These are phyloP conservation scores for Naso thynnoides DNA, from an alignment of 2,797 vertebrate genomes.

Conservation along the genomic window DNA sequence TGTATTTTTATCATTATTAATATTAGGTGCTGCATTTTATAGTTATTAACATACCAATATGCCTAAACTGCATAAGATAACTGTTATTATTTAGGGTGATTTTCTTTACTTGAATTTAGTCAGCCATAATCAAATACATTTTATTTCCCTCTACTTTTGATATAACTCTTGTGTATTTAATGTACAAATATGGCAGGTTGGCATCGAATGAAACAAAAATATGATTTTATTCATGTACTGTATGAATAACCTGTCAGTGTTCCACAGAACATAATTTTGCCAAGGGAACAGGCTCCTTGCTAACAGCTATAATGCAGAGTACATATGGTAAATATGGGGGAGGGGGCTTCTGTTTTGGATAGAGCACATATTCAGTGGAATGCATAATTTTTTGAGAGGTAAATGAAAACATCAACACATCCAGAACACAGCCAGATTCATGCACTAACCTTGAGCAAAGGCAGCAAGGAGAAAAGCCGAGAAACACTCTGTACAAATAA, in stretches of 20 bases:
- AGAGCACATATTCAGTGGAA: constrained; percentile 23
- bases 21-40: neutral
- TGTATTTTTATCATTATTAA: neutral
- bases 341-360: constrained; percentile 18
- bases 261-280: constrained; percentile 18
- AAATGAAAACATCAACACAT: constrained; percentile 52
- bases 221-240: constrained; percentile 3
- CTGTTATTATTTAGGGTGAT: neutral
- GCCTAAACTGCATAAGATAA: neutral
- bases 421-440: constrained; percentile 42
- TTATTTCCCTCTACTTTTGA: constrained; percentile 9
- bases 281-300: neutral
- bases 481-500: constrained; percentile 58
- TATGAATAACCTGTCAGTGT: constrained; percentile 26
- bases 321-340: constrained; percentile 24
- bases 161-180: neutral
- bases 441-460: constrained; percentile 62
- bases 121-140: neutral
- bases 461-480: constrained; percentile 60
- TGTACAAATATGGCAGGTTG: neutral
- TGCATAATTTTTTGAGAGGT: constrained; percentile 16
- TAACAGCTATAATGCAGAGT: constrained; percentile 21
- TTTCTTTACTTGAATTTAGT: neutral
- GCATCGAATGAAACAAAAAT: constrained; percentile 36
- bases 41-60: neutral